Evolutionary conservation across 2,113 vertebrate genomes (phyloP).

Genomic region (Jaculus jaculus): DNA sequence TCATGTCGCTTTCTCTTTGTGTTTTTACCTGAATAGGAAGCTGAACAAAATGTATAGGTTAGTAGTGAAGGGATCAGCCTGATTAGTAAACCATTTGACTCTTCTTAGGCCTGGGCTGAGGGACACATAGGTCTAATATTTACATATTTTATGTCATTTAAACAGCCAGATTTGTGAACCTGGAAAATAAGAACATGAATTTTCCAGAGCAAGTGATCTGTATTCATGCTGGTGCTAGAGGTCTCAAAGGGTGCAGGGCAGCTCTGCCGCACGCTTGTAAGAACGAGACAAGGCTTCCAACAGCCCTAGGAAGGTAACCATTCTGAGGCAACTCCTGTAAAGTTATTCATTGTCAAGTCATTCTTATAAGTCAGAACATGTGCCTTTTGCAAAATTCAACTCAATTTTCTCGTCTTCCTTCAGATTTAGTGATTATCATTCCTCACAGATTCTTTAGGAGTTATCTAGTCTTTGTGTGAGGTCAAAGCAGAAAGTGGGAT

Average conservation of each 20-base stretch:
- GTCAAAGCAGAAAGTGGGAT: background rate
- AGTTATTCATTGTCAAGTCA: background rate
- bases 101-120: background rate
- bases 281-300: background rate
- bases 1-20: background rate
- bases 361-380: background rate
- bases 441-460: background rate
- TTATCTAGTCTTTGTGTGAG: background rate
- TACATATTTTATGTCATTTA: conserved; percentile 21
- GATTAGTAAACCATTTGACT: background rate
- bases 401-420: background rate
- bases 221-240: background rate
- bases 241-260: background rate
- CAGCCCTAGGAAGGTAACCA: background rate
- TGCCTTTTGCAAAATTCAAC: background rate
- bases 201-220: background rate
- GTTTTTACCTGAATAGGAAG: background rate
- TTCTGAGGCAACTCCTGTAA: background rate
- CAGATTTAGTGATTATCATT: background rate
- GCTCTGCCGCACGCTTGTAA: background rate
- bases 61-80: background rate
- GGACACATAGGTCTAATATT: background rate
- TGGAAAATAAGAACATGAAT: conserved; percentile 26
- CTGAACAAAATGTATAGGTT: background rate
- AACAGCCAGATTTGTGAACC: conserved; percentile 37